A percentile compares a stretch with the other conserved stretches of the same genome.
These are phyloP conservation scores for Aldrovandia affinis DNA, from an alignment of 2,797 vertebrate species.

Conservation along the genomic window DNA sequence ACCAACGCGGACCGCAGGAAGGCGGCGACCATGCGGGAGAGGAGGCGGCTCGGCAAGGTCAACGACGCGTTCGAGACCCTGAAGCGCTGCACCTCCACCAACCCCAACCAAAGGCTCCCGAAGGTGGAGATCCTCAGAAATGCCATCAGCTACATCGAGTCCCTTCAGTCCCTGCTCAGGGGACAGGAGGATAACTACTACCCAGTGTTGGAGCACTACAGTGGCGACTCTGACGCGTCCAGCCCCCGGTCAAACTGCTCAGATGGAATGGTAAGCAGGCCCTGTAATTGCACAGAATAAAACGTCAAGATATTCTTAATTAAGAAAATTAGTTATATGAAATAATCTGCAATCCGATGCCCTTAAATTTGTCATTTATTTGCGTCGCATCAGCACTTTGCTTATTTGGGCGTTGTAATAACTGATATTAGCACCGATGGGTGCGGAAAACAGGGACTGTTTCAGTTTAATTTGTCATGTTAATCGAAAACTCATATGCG, in stretches of 20 bases:
- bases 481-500: background rate
- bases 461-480: background rate
- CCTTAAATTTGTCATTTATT: background rate
- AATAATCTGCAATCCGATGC: background rate
- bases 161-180: constrained; percentile 89
- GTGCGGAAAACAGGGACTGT: background rate
- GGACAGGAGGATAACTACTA: constrained; percentile 86
- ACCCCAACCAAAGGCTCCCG: constrained; percentile 93
- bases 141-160: constrained; percentile 98
- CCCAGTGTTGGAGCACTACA: constrained; percentile 88
- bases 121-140: constrained; percentile 98
- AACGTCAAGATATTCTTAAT: background rate
- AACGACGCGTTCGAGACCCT: constrained; percentile 98
- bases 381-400: background rate
- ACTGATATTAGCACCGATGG: background rate
- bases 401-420: background rate
- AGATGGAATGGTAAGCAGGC: constrained; percentile 90
- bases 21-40: constrained; percentile 93
- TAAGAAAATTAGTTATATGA: background rate
- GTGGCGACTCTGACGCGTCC: constrained; percentile 91
- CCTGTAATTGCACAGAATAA: background rate
- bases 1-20: constrained; percentile 93
- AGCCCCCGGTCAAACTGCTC: constrained; percentile 96
- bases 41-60: constrained; percentile 92
- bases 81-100: constrained; percentile 92